Conservation (phyloP, 2,113 vertebrate genomes). For the Chaetodon trifascialis region DNA sequence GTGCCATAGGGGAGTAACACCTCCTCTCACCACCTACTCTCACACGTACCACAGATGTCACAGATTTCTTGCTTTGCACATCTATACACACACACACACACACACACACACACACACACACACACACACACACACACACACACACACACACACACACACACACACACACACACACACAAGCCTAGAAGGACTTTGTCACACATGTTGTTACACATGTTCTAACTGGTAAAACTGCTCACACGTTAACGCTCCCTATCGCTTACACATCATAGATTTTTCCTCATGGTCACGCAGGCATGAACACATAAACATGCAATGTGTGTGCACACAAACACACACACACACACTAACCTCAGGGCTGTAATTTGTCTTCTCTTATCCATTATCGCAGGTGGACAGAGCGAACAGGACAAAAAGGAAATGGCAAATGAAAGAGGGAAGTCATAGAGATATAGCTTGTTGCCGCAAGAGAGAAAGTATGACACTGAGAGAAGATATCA, state of each 20-base stretch:
- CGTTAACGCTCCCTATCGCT: slow-evolving; percentile 37
- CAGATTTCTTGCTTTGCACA: slow-evolving; percentile 51
- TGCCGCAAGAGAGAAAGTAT: slow-evolving; percentile 45
- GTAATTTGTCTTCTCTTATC: slow-evolving; percentile 63
- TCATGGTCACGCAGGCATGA: slow-evolving; percentile 41
- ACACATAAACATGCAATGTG: background rate
- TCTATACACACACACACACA: slow-evolving; percentile 33
- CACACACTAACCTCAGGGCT: slow-evolving; percentile 44
- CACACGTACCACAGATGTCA: slow-evolving; percentile 47
- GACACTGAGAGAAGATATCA: slow-evolving; percentile 25
- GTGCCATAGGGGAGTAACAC: slow-evolving; percentile 1
- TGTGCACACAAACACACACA: slow-evolving; percentile 28
- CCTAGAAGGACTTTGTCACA: slow-evolving; percentile 52
- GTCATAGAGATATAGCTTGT: slow-evolving; percentile 23
- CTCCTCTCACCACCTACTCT: slow-evolving; percentile 37
- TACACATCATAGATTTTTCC: slow-evolving; percentile 35
- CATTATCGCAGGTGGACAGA: slow-evolving; percentile 62
- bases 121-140: slow-evolving; percentile 31
- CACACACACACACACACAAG: slow-evolving; percentile 26
- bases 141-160: slow-evolving; percentile 21
- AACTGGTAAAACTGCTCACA: slow-evolving; percentile 48
- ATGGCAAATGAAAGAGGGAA: slow-evolving; percentile 39
- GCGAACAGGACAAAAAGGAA: slow-evolving; percentile 42
- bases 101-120: slow-evolving; percentile 18
- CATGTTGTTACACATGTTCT: slow-evolving; percentile 56